These are phyloP conservation scores for Misgurnus mizolepis DNA, from an alignment of 2,113 vertebrate genomes.

Conservation along the genomic window DNA sequence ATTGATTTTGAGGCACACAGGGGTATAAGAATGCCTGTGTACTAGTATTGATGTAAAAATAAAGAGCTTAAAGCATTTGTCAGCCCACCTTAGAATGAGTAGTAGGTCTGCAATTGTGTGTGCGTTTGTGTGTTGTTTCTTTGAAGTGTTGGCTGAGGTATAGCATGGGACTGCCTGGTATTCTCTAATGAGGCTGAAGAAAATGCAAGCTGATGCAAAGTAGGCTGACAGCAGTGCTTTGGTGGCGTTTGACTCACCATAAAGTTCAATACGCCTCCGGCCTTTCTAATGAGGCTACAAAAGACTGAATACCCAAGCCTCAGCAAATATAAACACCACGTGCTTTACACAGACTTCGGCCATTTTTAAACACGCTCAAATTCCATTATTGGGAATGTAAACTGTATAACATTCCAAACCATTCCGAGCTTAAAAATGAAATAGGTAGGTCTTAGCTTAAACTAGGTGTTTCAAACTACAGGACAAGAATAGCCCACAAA, in stretches of 20 bases:
- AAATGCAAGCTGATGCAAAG: slow-evolving; percentile 47
- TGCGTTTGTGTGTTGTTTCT: slow-evolving; percentile 21
- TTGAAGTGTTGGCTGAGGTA: slow-evolving; percentile 45
- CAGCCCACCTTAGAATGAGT: slow-evolving; percentile 8
- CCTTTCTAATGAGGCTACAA: slow-evolving; percentile 42
- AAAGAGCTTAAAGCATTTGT: slow-evolving; percentile 11
- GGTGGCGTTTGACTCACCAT: slow-evolving; percentile 52
- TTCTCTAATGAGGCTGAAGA: slow-evolving; percentile 52
- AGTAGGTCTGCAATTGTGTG: slow-evolving; percentile 17
- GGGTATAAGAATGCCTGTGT: neutral
- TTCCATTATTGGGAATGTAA: neutral
- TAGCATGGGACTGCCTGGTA: slow-evolving; percentile 44
- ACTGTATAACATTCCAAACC: neutral
- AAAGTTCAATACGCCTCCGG: slow-evolving; percentile 52
- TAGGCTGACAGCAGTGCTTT: slow-evolving; percentile 44
- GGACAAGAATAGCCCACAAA: too few species aligned
- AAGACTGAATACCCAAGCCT: slow-evolving; percentile 15
- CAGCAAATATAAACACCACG: slow-evolving; percentile 21
- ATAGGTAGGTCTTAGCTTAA: neutral
- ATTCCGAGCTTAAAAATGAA: neutral
- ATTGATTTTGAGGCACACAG: slow-evolving; percentile 9
- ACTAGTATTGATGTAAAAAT: slow-evolving; percentile 29
- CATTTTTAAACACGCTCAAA: neutral
- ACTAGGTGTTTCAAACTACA: neutral
- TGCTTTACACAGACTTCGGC: slow-evolving; percentile 20